Evolutionary conservation across 1,140 invertebrate genomes (phyloP).

Genomic region (Rhopalosiphum maidis): DNA sequence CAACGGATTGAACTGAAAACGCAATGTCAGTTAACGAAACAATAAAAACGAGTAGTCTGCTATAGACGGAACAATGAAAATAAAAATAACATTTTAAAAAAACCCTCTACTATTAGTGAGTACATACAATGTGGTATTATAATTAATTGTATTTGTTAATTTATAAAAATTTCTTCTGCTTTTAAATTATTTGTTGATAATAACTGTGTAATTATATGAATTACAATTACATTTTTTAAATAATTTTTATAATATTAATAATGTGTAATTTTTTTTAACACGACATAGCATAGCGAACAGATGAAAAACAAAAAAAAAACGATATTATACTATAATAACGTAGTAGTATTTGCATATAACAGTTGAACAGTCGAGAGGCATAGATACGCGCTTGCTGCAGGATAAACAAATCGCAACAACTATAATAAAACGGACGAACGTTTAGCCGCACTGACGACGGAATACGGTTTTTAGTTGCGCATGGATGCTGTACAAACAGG

Average conservation of each 20-base stretch:
- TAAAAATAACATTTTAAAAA: background rate
- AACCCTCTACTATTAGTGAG: background rate
- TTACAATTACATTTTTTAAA: background rate
- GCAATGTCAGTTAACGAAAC: background rate
- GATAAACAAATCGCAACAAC: conserved; percentile 35
- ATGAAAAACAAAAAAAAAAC: background rate
- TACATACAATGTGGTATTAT: background rate
- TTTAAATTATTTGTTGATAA: background rate
- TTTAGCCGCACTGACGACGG: conserved; percentile 10
- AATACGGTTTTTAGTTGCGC: conserved; percentile 32
- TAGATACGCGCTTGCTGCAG: background rate
- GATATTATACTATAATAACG: background rate
- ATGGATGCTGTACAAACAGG: conserved; percentile 53
- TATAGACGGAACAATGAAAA: background rate
- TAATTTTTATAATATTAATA: background rate
- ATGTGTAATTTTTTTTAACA: background rate
- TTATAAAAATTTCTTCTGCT: background rate
- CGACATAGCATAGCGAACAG: background rate
- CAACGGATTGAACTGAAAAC: conserved; percentile 69
- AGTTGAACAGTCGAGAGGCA: background rate
- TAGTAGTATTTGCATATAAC: background rate
- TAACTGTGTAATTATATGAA: background rate
- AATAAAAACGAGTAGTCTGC: background rate
- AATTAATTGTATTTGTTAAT: background rate
- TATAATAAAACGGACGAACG: conserved; percentile 25